Conservation (phyloP, 2,113 vertebrate species). For the Phyllostomus hastatus region DNA sequence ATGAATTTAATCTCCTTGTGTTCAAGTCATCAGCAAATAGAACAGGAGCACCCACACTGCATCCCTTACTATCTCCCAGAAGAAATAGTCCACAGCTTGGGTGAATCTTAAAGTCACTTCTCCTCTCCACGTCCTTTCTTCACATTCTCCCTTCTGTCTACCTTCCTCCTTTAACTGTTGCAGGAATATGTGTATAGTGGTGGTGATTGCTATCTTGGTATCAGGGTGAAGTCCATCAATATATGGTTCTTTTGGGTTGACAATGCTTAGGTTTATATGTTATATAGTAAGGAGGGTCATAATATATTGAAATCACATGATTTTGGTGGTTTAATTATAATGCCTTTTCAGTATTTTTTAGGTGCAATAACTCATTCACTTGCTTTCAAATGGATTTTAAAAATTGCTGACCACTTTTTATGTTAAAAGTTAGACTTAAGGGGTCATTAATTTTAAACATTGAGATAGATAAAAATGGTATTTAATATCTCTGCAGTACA, state of each 20-base stretch:
- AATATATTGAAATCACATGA: not conserved
- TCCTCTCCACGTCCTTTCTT: not conserved
- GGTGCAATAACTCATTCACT: not conserved
- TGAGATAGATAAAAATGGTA: not conserved
- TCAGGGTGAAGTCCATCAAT: not conserved
- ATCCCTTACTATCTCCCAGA: fast-evolving
- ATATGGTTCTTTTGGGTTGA: not conserved
- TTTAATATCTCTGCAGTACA: not conserved
- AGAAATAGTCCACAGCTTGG: not conserved
- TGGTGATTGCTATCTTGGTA: not conserved
- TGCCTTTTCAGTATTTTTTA: not conserved
- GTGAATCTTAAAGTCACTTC: not conserved
- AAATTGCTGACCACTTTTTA: not conserved
- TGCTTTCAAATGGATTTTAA: not conserved
- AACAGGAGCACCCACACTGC: fast-evolving
- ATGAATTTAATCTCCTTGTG: not conserved
- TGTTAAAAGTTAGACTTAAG: not conserved
- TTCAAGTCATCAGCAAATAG: not conserved
- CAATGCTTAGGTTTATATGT: not conserved
- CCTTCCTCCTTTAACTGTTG: not conserved
- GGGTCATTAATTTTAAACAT: not conserved
- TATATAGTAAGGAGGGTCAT: not conserved
- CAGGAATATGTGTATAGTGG: not conserved
- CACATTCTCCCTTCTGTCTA: not conserved
- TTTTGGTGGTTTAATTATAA: not conserved